Conservation (phyloP, 2,113 vertebrate genomes). For the Brachypodius melanocephalos region DNA sequence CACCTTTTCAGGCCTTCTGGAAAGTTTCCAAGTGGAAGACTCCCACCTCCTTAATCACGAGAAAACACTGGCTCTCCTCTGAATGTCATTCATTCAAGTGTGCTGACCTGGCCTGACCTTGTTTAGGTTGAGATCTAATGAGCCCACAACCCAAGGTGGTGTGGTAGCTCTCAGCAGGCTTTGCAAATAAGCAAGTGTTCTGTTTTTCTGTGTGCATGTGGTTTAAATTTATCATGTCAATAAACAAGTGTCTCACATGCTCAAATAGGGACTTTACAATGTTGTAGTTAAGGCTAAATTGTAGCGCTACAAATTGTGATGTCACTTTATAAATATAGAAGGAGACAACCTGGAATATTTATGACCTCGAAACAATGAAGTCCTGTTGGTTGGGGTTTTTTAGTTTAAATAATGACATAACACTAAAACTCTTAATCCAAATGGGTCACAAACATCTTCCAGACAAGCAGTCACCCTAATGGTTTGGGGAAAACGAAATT, state of each 20-base stretch:
- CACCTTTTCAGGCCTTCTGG: constrained; percentile 34
- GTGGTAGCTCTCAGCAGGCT: constrained; percentile 45
- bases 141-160: constrained; percentile 25
- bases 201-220: constrained; percentile 27
- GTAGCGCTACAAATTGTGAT: constrained; percentile 24
- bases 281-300: neutral
- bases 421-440: neutral
- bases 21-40: constrained; percentile 29
- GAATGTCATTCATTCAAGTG: constrained; percentile 38
- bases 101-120: constrained; percentile 51
- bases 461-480: neutral
- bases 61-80: neutral
- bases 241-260: constrained; percentile 47
- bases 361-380: constrained; percentile 24
- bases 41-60: constrained; percentile 45
- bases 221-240: constrained; percentile 52
- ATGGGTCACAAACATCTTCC: neutral
- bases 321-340: constrained; percentile 8
- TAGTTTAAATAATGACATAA: neutral
- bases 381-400: neutral
- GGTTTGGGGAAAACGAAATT: neutral
- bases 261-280: constrained; percentile 5
- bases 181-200: constrained; percentile 45
- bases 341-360: constrained; percentile 22
- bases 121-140: constrained; percentile 56